These are phyloP conservation scores for Sphenodon punctatus DNA, from an alignment of 2,797 vertebrate species.

Conservation along the genomic window DNA sequence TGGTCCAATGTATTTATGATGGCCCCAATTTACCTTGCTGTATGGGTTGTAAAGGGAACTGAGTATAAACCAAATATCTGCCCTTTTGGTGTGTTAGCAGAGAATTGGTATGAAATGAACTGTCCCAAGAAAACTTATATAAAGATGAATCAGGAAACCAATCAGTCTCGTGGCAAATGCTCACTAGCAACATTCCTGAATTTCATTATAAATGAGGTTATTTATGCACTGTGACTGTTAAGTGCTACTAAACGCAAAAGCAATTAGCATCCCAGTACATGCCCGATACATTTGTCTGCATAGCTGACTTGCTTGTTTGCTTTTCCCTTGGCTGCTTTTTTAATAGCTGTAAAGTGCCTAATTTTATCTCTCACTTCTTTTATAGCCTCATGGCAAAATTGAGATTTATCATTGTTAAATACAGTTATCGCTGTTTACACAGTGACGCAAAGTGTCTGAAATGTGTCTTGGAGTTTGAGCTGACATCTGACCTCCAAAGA, in stretches of 20 bases:
- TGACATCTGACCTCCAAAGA: conserved; percentile 65
- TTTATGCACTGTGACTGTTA: conserved; percentile 56
- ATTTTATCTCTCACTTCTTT: conserved; percentile 53
- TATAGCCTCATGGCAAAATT: conserved; percentile 60
- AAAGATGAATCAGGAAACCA: fast-evolving
- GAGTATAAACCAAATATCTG: fast-evolving
- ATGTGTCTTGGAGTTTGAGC: conserved; percentile 42
- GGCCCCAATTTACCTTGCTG: no score
- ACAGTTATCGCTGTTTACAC: conserved; percentile 69
- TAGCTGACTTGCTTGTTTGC: conserved; percentile 19
- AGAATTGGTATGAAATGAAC: fast-evolving
- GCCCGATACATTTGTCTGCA: conserved; percentile 61
- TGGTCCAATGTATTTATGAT: no score
- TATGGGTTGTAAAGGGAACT: background rate
- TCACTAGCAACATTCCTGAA: background rate
- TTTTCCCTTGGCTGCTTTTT: conserved; percentile 66
- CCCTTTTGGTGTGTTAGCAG: fast-evolving
- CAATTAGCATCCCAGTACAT: conserved; percentile 55
- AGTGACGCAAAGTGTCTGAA: conserved; percentile 69
- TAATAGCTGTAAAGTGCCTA: conserved; percentile 62
- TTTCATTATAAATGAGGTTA: conserved; percentile 48
- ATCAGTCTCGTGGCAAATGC: background rate
- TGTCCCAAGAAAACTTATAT: background rate
- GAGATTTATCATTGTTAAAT: conserved; percentile 67
- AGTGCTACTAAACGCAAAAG: conserved; percentile 61